Percentiles rank a stretch among this genome's conserved stretches.
phyloP scores from a whole-genome alignment of 2,888 invertebrate species.

The Cataglyphis livida region DNA sequence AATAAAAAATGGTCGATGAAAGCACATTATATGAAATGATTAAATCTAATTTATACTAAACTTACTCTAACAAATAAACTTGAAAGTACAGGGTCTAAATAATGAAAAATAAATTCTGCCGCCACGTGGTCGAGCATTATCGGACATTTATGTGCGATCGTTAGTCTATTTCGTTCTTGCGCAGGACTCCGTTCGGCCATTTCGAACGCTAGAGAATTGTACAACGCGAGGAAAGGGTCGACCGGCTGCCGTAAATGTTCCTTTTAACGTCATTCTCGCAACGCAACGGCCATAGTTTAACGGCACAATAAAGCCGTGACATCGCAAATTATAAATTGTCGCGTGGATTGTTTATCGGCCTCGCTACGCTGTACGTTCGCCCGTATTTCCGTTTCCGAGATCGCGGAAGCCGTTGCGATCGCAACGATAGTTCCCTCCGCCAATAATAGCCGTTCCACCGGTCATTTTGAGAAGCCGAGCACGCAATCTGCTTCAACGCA shows the following conservation, averaged over 20 bases:
- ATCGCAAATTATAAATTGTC: conserved; percentile 57
- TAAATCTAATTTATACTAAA: neutral
- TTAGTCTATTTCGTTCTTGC: conserved; percentile 20
- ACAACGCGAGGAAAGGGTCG: conserved; percentile 21
- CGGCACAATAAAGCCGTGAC: conserved; percentile 37
- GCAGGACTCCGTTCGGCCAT: conserved; percentile 22
- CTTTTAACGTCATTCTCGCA: conserved; percentile 50
- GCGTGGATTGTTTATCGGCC: conserved; percentile 50
- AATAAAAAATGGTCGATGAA: neutral
- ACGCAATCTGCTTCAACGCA: conserved; percentile 45
- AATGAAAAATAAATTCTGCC: conserved; percentile 4
- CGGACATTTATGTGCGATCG: conserved; percentile 13
- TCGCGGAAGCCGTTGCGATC: neutral
- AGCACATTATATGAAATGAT: neutral
- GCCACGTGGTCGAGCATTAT: neutral
- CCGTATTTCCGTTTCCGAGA: conserved; percentile 21
- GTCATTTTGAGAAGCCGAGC: neutral
- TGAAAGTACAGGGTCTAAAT: neutral
- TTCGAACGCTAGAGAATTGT: conserved; percentile 40
- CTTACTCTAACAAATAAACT: neutral
- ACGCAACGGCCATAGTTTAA: conserved; percentile 40
- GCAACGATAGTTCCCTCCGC: conserved; percentile 12
- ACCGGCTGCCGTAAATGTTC: conserved; percentile 57
- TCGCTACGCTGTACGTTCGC: neutral
- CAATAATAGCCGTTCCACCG: conserved; percentile 30